phyloP scores from a whole-genome alignment of 1,140 invertebrate species.

The honey bee (Apis mellifera) region DNA sequence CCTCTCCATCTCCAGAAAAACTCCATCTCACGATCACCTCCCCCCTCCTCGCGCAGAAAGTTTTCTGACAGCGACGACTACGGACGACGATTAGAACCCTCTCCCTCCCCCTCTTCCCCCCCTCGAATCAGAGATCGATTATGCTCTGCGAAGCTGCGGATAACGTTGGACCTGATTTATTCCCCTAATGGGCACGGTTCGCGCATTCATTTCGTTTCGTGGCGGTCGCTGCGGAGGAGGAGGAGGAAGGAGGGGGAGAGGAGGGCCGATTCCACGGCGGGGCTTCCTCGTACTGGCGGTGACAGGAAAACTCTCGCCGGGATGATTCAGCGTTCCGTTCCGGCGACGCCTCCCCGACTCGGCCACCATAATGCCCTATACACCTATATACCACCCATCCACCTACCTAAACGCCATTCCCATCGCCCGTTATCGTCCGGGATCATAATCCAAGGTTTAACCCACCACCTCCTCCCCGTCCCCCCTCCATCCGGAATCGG shows the following conservation, averaged over 20 bases:
- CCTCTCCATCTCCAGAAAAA: too few species aligned
- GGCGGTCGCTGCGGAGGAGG: slow-evolving; percentile 55
- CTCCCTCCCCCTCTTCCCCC: too few species aligned
- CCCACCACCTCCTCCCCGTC: neutral
- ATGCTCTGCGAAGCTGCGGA: slow-evolving; percentile 75
- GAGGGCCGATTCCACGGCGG: slow-evolving; percentile 75
- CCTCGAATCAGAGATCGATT: slow-evolving; percentile 78
- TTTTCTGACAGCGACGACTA: slow-evolving; percentile 4
- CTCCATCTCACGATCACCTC: too few species aligned
- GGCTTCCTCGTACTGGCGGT: slow-evolving; percentile 76
- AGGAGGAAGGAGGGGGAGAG: too few species aligned
- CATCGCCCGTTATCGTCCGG: slow-evolving; percentile 69
- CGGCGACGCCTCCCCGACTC: slow-evolving; percentile 79
- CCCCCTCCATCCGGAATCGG: slow-evolving; percentile 29
- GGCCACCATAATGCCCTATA: slow-evolving; percentile 76
- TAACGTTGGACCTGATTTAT: slow-evolving; percentile 81
- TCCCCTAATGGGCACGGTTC: slow-evolving; percentile 81
- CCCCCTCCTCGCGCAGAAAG: neutral
- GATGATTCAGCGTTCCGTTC: slow-evolving; percentile 81
- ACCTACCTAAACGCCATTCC: slow-evolving; percentile 67
- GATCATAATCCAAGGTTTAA: slow-evolving; percentile 70
- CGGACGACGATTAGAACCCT: slow-evolving; percentile 64
- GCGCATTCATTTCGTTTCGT: slow-evolving; percentile 79
- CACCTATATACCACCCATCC: slow-evolving; percentile 61
- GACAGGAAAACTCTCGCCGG: slow-evolving; percentile 81